Conservation (phyloP, 2,888 invertebrate species). For the Loripinus fragilis region DNA sequence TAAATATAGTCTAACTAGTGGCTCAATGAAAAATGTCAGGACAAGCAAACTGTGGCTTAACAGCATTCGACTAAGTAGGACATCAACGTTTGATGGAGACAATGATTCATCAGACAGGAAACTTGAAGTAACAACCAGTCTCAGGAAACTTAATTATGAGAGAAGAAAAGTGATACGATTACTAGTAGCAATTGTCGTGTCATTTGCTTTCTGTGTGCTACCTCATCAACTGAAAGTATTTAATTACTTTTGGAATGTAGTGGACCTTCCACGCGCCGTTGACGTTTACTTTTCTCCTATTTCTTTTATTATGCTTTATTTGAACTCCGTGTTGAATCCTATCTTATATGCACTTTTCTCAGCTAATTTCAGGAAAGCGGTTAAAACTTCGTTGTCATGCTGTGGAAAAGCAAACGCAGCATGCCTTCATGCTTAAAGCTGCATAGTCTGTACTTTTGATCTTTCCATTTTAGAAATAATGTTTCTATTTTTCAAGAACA, state of each 20-base stretch:
- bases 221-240: conserved; percentile 91
- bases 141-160: background rate
- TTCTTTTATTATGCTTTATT: conserved; percentile 93
- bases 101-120: too few species aligned
- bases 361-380: conserved; percentile 92
- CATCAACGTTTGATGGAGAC: too few species aligned
- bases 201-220: conserved; percentile 94
- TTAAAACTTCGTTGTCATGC: conserved; percentile 89
- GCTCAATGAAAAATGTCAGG: too few species aligned
- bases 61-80: too few species aligned
- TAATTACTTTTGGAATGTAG: conserved; percentile 92
- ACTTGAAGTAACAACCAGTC: too few species aligned
- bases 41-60: too few species aligned
- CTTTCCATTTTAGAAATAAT: too few species aligned
- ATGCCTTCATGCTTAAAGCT: background rate
- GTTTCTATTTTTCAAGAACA: too few species aligned
- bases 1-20: too few species aligned
- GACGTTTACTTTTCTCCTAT: conserved; percentile 88
- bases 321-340: conserved; percentile 96
- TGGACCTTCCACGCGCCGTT: conserved; percentile 80
- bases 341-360: conserved; percentile 94
- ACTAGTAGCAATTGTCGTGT: conserved; percentile 93
- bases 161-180: conserved; percentile 91
- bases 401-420: conserved; percentile 33
- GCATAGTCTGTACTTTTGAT: too few species aligned